These are phyloP conservation scores for Sapayoa aenigma DNA, from an alignment of 2,113 vertebrate genomes.

Conservation along the genomic window DNA sequence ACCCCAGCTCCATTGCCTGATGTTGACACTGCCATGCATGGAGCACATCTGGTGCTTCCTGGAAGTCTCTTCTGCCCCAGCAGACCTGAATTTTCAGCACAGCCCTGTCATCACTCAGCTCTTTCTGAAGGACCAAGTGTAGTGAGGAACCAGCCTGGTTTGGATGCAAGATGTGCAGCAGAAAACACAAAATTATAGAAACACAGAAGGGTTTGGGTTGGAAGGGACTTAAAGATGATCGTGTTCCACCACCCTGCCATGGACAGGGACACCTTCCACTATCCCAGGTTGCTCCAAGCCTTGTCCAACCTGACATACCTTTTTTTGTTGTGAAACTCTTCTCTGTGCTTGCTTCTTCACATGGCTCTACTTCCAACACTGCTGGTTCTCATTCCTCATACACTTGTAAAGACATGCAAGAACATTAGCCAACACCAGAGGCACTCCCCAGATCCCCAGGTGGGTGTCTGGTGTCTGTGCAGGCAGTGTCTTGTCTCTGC, in stretches of 20 bases:
- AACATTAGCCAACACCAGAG: not conserved
- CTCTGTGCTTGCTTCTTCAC: fast-evolving
- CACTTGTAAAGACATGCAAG: not conserved
- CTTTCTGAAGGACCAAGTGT: not conserved
- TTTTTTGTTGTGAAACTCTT: not conserved
- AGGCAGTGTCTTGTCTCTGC: not conserved
- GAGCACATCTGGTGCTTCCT: not conserved
- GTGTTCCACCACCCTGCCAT: not conserved
- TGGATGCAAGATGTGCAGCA: not conserved
- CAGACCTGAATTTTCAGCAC: not conserved
- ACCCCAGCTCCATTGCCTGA: not conserved
- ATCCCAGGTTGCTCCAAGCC: not conserved
- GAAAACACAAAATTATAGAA: not conserved
- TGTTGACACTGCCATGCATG: not conserved
- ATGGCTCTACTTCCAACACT: not conserved
- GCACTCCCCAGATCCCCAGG: not conserved
- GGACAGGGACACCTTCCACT: not conserved
- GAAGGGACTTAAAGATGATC: not conserved
- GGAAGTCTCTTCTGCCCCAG: not conserved
- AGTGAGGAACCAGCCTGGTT: not conserved
- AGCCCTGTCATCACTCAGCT: not conserved
- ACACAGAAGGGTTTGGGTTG: not conserved
- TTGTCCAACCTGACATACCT: not conserved
- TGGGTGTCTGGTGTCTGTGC: not conserved
- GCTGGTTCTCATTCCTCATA: not conserved